Conservation (phyloP, 2,113 vertebrate species). For the Blennius ocellaris region DNA sequence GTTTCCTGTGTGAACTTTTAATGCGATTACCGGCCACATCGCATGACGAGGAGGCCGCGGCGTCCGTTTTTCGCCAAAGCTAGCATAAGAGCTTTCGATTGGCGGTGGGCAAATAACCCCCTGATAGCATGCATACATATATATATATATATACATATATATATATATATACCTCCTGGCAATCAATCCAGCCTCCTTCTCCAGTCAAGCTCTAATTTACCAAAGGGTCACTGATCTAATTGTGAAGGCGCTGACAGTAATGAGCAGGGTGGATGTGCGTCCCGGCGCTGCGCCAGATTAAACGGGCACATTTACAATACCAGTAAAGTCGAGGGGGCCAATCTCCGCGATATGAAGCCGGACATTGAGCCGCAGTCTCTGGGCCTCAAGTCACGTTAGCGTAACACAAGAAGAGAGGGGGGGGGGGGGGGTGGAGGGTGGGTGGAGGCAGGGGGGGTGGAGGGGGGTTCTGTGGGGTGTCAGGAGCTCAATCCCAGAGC, state of each 20-base stretch:
- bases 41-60: constrained; percentile 51
- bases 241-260: constrained; percentile 80
- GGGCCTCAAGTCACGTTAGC: constrained; percentile 68
- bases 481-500: constrained; percentile 44
- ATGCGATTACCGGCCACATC: constrained; percentile 58
- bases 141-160: constrained; percentile 40
- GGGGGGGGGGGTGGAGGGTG: neutral
- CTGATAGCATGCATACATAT: too few relatives aligned
- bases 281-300: constrained; percentile 57
- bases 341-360: constrained; percentile 81
- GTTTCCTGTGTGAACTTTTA: constrained; percentile 73
- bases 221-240: constrained; percentile 59
- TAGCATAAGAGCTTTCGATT: constrained; percentile 71
- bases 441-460: too few relatives aligned
- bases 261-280: constrained; percentile 65
- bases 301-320: constrained; percentile 75
- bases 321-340: constrained; percentile 79
- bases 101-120: constrained; percentile 55
- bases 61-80: constrained; percentile 57
- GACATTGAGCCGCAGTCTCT: constrained; percentile 78
- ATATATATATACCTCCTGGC: constrained; percentile 58
- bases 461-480: constrained; percentile 20
- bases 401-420: constrained; percentile 61
- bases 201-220: constrained; percentile 59
- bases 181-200: constrained; percentile 40